Evolutionary conservation across 2,797 vertebrate genomes (phyloP).

Genomic region (Halcyon leucocephala): DNA sequence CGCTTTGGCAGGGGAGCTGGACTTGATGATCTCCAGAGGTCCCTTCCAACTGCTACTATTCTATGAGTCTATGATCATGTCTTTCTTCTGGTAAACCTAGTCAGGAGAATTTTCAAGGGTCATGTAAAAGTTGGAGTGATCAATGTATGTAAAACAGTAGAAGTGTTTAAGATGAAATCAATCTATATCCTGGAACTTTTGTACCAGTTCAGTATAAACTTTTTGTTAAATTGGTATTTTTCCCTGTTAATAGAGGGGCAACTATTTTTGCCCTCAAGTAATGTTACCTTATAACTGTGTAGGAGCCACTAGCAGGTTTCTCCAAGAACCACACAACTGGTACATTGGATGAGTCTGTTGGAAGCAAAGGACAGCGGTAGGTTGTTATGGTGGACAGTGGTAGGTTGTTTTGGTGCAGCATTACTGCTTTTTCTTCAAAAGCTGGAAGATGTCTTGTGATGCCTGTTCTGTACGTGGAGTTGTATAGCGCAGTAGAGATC

Average conservation of each 20-base stretch:
- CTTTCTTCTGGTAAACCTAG: background rate
- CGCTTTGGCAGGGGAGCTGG: too few relatives aligned
- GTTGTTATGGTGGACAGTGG: background rate
- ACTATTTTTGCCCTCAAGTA: background rate
- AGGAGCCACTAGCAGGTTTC: background rate
- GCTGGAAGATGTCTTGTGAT: background rate
- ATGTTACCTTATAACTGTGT: background rate
- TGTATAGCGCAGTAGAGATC: background rate
- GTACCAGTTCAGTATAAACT: background rate
- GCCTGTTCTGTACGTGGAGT: background rate
- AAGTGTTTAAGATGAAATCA: background rate
- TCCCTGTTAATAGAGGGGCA: background rate
- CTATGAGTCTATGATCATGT: background rate
- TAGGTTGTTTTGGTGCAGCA: background rate
- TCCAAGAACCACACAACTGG: background rate
- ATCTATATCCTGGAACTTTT: background rate
- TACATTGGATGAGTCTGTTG: background rate
- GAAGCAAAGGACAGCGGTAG: background rate
- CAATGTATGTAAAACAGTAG: background rate
- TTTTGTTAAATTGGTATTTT: background rate
- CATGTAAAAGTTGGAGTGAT: fast-evolving
- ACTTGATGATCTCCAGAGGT: too few relatives aligned
- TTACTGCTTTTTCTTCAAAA: background rate
- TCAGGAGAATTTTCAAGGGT: background rate
- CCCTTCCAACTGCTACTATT: too few relatives aligned